Base-by-base conservation (phyloP, 2,888 invertebrate genomes). In the Caenorhabditis sp. region DNA sequence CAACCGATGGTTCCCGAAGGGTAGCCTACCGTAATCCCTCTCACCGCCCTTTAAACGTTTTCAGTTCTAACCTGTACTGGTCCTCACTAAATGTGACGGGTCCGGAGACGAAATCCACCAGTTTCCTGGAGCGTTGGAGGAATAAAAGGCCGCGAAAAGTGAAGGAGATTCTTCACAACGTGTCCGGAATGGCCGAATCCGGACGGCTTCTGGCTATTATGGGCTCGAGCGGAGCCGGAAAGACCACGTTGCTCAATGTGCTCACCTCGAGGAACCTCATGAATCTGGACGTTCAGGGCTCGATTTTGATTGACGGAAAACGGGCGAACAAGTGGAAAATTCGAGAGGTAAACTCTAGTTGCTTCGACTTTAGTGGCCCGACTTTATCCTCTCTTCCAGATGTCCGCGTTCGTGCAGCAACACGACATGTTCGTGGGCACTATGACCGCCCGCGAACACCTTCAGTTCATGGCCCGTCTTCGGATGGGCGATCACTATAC, bases 381-480 rank as follows among this genome's bases (percentile, higher is more conserved):
- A 26, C 24, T 11, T 2, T 22, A 22, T 22, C 24, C n/a, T 2
- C 8, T 8, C 2, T 59, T 46, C 32, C 56, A 82, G 62, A 92
- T 94, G 76, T 94, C 94, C 84, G 95, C 95, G 0, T 96, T 93
- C 90, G 94, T 96, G 91, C 94, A 95, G 84, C 96, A 96, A 89
- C 94, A 95, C 79, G 95, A 96, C 87, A 91, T 95, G 52, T 95
- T 96, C 86, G 93, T 94, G 6, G 93, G 93, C 2, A 93, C 93
- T 41, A 92, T 96, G 77, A 95, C 95, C 0, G 95, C 95, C 24
- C 90, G 92, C 79, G 96, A 96, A 89, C 95, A 96, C 88, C 92
- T 96, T 66, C 92, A 92, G 84, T 94, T 95, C 83, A 95, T 95
- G 94, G 94, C 95, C 1, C 91, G 93, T 68, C 91, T 95, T 70